Base-by-base conservation (phyloP, 2,888 invertebrate genomes). In the Agrochola litura region DNA sequence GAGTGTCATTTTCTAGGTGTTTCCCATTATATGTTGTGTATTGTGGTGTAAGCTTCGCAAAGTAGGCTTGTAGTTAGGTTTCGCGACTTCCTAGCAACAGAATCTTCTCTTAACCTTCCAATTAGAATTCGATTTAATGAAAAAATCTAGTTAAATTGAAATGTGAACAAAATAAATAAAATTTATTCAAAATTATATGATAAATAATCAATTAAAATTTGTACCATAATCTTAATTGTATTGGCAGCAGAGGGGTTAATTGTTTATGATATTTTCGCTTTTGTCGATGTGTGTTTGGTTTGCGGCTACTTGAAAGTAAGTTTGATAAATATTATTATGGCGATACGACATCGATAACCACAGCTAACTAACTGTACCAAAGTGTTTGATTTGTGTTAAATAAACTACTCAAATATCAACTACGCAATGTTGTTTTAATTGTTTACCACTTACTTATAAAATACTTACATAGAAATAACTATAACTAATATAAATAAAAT, bases 321-420 rank as follows among this genome's bases (percentile, higher is more conserved):
- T 90, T 92, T 89, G 87, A 89, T 92, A 89, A 89, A 91, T 90
- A 92, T 91, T 89, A 90, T 89, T 89, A 90, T 89, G 93, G 86
- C 92, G 91, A 92, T 91, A 91, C 89, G 89, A 93, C 91, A 92
- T 92, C 91, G 95, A 95, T 94, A 91, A 93, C 92, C 92, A 93
- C 95, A 94, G 94, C 94, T 94, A 95, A 96, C 94, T 93, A 93
- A 96, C 95, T 96, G 96, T 97, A 97, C 97, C 97, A 97, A 97
- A 97, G 97, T 96, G 96, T 96, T 97, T 96, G 96, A 96, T 95
- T 96, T 97, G 96, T 96, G 95, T 96, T 96, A 94, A 97, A 97
- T 96, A 96, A 96, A 97, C 93, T 96, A 97, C 94, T 95, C 95
- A 95, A 96, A 95, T 93, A 93, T 96, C 95, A 94, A 95, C 94